These are phyloP conservation scores for Chaetodon trifasciatus DNA, from an alignment of 2,797 vertebrate genomes.

Conservation along the genomic window DNA sequence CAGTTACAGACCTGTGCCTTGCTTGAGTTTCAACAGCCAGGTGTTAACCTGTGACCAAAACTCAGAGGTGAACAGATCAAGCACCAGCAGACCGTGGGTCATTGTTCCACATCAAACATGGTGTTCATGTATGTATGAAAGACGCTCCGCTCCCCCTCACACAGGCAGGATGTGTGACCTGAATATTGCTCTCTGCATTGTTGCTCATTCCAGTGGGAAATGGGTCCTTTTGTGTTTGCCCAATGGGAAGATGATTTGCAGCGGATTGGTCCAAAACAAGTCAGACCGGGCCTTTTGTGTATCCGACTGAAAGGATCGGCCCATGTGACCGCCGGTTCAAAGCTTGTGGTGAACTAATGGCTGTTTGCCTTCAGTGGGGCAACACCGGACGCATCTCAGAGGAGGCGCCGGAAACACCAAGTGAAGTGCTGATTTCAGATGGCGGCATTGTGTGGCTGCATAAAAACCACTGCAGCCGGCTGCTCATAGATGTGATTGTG, in stretches of 20 bases:
- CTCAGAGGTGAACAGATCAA: conserved; percentile 16
- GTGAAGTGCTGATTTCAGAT: conserved; percentile 9
- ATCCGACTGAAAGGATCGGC: conserved; percentile 50
- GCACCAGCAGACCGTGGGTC: not conserved
- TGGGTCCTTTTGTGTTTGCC: conserved; percentile 73
- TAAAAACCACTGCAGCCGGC: not conserved
- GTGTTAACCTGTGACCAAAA: conserved; percentile 1
- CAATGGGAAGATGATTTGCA: conserved; percentile 71
- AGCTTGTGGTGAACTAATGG: conserved; percentile 47
- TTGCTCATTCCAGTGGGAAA: conserved; percentile 69
- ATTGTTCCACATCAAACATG: conserved; percentile 24
- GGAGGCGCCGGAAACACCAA: conserved; percentile 5
- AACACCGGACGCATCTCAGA: conserved; percentile 14
- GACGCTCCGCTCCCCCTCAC: not conserved
- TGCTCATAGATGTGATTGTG: not conserved
- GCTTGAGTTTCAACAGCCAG: not conserved
- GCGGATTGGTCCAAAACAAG: conserved; percentile 71
- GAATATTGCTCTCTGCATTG: conserved; percentile 72
- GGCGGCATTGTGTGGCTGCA: not conserved
- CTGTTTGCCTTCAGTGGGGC: conserved; percentile 48
- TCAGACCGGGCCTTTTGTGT: conserved; percentile 59
- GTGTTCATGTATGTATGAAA: conserved; percentile 18
- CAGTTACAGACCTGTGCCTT: not conserved
- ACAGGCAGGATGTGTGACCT: conserved; percentile 69
- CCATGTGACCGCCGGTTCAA: conserved; percentile 59